Percentiles rank a stretch among this genome's conserved stretches.
phyloP scores from a whole-genome alignment of 2,797 vertebrate species.

The Coregonus ussuriensis region DNA sequence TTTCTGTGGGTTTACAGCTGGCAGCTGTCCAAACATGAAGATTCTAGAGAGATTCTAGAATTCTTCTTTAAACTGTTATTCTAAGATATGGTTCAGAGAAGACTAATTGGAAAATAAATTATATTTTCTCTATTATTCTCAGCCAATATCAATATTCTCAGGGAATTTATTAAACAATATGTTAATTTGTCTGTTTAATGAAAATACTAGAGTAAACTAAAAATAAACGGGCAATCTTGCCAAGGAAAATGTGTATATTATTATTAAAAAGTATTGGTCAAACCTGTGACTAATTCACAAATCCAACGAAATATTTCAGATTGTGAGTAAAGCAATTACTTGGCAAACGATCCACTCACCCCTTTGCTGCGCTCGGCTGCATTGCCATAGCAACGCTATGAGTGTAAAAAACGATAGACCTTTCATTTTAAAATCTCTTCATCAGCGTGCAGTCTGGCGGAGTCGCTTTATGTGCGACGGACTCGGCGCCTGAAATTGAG shows the following conservation, averaged over 20 bases:
- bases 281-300: slow-evolving; percentile 1
- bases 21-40: not conserved
- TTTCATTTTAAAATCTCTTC: slow-evolving; percentile 61
- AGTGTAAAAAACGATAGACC: slow-evolving; percentile 29
- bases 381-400: slow-evolving; percentile 49
- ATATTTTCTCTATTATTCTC: not conserved
- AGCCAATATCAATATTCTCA: not conserved
- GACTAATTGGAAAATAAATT: not conserved
- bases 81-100: not conserved
- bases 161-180: not conserved
- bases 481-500: slow-evolving; percentile 2
- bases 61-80: not conserved
- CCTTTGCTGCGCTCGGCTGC: slow-evolving; percentile 55
- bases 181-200: not conserved
- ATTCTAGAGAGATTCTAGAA: not conserved
- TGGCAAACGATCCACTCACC: slow-evolving; percentile 51
- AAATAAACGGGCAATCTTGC: not conserved
- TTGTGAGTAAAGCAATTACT: slow-evolving; percentile 18
- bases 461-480: slow-evolving; percentile 25
- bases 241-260: not conserved
- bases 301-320: slow-evolving; percentile 13
- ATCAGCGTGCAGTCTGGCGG: slow-evolving; percentile 25
- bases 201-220: not conserved
- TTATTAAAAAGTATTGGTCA: not conserved
- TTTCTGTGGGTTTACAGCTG: not conserved